Evolutionary conservation across 2,888 invertebrate species (phyloP).

Genomic region (Leuctra nigra): DNA sequence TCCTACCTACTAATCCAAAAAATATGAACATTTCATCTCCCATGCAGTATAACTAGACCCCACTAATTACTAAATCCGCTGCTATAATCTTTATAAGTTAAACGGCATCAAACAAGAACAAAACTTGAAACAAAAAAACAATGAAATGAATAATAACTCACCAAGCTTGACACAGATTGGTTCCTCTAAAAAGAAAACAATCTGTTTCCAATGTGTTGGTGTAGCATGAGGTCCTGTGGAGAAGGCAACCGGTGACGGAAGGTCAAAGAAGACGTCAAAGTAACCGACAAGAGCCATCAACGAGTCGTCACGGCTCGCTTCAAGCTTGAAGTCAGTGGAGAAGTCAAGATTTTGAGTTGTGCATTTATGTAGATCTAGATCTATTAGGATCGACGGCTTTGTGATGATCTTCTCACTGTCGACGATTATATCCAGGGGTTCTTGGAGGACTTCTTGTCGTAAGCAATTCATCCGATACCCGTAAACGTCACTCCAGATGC

Average conservation of each 20-base stretch:
- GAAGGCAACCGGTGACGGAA: slow-evolving; percentile 58
- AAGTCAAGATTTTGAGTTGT: slow-evolving; percentile 65
- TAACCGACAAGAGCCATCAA: slow-evolving; percentile 83
- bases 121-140: too few relatives aligned
- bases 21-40: too few relatives aligned
- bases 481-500: slow-evolving; percentile 90
- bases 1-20: too few relatives aligned
- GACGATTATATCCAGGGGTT: slow-evolving; percentile 63
- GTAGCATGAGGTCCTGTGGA: slow-evolving; percentile 70
- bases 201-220: slow-evolving; percentile 93
- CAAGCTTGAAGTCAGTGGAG: slow-evolving; percentile 59
- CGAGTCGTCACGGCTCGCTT: slow-evolving; percentile 54
- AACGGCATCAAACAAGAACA: too few relatives aligned
- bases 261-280: slow-evolving; percentile 83
- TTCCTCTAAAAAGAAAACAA: slow-evolving; percentile 75
- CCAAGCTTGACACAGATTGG: slow-evolving; percentile 64
- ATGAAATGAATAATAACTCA: too few relatives aligned
- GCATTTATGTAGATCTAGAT: slow-evolving; percentile 71
- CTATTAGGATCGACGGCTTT: slow-evolving; percentile 54
- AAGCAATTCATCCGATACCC: slow-evolving; percentile 91
- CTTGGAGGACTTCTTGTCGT: slow-evolving; percentile 74
- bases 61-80: too few relatives aligned
- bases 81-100: too few relatives aligned
- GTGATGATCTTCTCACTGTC: slow-evolving; percentile 60
- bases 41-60: too few relatives aligned